Evolutionary conservation across 2,888 invertebrate genomes (phyloP), one percentile per base, ranked within the genome.

Genomic region (Ceraclea dissimilis): DNA sequence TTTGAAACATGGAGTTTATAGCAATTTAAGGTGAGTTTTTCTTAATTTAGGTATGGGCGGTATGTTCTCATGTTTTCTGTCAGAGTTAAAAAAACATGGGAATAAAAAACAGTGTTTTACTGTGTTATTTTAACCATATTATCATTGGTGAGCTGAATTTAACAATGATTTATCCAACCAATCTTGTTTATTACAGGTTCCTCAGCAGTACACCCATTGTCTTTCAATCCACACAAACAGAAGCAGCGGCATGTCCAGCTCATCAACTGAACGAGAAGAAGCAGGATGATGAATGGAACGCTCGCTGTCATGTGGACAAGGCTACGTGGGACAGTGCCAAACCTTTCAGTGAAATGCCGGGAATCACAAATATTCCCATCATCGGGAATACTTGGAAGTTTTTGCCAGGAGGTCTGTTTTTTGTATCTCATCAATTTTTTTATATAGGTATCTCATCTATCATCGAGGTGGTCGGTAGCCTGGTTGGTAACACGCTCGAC

Each of bases 281-380:
- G 19, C 13, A 21, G 21, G 34, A 18, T 18, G 19, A 21, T 18
- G 49, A 26, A 10, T 49, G 51, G 19, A 46, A 51, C 16, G n/a
- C 50, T 16, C 16, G 26, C 10, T 50, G 55, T 17, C 55, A 51
- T 18, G 54, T 54, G 11, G 52, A 56, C 19, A 19, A 43, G 18
- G 60, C 61, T 33, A 47, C 50, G 6, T 65, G 63, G 64, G 60
- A 62, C 8, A 58, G 22, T n/a, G 63, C 63, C 4, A 71, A 68
- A 51, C 62, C 72, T 50, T 75, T 69, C 68, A 65, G 66, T 39
- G 73, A 76, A 1, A 75, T 79, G 1, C 79, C 79, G 0, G 79
- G 79, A 1, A 79, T 79, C 0, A 66, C 70, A 2, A 63, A 71
- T 1, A 53, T 73, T 16, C 76, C 77, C 0, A 39, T 78, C 4